Base-by-base conservation (phyloP, 2,797 vertebrate species). In the Gallinago nigripennis region DNA sequence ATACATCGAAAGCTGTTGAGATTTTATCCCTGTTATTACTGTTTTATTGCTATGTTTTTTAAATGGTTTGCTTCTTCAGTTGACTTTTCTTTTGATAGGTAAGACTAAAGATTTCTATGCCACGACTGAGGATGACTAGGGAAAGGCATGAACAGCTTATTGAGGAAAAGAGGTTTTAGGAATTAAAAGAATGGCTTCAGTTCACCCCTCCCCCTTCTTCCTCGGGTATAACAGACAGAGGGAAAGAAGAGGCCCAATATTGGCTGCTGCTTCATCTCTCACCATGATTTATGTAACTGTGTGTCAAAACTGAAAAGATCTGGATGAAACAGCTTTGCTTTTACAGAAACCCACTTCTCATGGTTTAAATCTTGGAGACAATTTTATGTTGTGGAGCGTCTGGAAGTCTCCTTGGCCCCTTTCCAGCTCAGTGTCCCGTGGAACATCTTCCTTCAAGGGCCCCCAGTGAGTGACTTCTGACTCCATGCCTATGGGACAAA, bases 231-330 rank as follows among this genome's bases (percentile, higher is more conserved):
- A 68, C 9, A 61, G 41, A 53, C 0, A 51, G 24, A 71, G 19
- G 16, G 30, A 16, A 60, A 88, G 86, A 64, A 39, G 24, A 33
- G 24, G 8, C 14, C 46, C 25, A 39, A n/a, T 43, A 43, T 3
- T 85, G 50, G 33, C 75, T 80, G 54, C 33, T 68, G 41, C 35
- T 68, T 85, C 37, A 45, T 54, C 57, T 78, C 57, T 73, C 68
- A 28, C 51, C 64, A 27, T 54, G 48, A 78, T 91, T 93, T 82
- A 85, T 65, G 9, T 75, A 61, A 61, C 66, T 50, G 17, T 86
- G 68, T 80, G 27, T 92, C 51, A 48, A 66, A 97, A 92, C 27
- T 83, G 69, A 83, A 82, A 87, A 86, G 75, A 75, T 53, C 28
- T 78, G 35, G 16, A 23, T 85, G 50, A 68, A 90, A 63, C 25